Evolutionary conservation across 1,140 invertebrate species (phyloP).

Genomic region (Panulirus ornatus): DNA sequence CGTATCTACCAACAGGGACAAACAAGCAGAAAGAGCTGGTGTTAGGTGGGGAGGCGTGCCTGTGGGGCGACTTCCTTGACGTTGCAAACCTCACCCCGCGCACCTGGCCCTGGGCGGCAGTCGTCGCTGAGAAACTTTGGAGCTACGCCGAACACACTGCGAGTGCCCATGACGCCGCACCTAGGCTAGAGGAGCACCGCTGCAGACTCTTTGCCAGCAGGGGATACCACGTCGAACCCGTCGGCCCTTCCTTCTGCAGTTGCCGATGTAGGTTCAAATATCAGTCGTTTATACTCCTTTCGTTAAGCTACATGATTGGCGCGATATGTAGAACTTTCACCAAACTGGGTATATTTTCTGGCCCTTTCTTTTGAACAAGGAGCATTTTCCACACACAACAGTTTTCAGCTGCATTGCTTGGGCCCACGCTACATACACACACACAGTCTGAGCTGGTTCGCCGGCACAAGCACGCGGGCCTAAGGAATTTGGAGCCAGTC

Average conservation of each 20-base stretch:
- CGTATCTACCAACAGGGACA: not conserved
- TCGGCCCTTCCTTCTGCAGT: conserved; percentile 46
- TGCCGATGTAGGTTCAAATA: too few relatives aligned
- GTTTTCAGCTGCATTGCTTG: not conserved
- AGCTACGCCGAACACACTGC: conserved; percentile 22
- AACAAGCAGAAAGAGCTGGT: conserved; percentile 76
- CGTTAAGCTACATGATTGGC: not conserved
- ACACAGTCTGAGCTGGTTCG: too few relatives aligned
- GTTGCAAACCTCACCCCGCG: conserved; percentile 82
- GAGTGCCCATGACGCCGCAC: conserved; percentile 77
- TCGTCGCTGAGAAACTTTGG: conserved; percentile 93
- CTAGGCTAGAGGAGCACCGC: conserved; percentile 88
- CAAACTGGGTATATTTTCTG: not conserved
- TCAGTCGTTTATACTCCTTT: conserved; percentile 13
- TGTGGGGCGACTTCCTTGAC: conserved; percentile 94
- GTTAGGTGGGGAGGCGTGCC: conserved; percentile 92
- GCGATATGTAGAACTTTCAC: not conserved
- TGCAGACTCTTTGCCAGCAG: conserved; percentile 89
- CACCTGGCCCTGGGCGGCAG: conserved; percentile 89
- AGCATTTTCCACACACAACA: not conserved
- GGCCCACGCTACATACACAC: not conserved
- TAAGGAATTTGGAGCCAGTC: too few relatives aligned
- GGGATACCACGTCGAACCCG: conserved; percentile 85
- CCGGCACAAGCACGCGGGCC: too few relatives aligned
- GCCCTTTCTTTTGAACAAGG: not conserved